phyloP scores from a whole-genome alignment of 2,888 invertebrate species.

The Agapetus fuscipes region DNA sequence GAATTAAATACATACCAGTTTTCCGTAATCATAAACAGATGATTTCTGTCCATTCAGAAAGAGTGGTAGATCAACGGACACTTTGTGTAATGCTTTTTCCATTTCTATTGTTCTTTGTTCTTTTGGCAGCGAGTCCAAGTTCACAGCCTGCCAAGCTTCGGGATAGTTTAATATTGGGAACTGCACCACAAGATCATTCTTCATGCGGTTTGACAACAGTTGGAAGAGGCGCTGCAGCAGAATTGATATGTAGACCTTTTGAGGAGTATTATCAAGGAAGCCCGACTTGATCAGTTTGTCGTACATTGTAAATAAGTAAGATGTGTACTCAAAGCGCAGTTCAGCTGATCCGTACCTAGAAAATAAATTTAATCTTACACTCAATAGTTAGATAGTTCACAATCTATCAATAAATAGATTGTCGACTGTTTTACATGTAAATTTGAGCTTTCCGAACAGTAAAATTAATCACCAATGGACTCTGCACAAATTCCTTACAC shows the following conservation, averaged over 20 bases:
- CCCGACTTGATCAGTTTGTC: neutral
- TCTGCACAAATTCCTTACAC: no score
- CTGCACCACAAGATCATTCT: neutral
- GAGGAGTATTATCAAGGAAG: conserved; percentile 29
- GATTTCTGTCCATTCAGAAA: neutral
- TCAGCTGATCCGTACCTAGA: conserved; percentile 10
- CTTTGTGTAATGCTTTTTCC: neutral
- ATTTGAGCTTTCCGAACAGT: no score
- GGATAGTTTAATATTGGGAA: neutral
- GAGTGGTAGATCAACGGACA: neutral
- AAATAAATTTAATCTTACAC: conserved; percentile 23
- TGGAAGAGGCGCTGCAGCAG: conserved; percentile 22
- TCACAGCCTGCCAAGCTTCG: neutral
- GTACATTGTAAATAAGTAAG: conserved; percentile 26
- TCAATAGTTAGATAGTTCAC: neutral
- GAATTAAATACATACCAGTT: conserved; percentile 22
- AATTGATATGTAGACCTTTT: conserved; percentile 28
- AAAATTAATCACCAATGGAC: no score
- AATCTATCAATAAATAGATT: conserved; percentile 7
- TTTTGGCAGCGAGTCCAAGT: neutral
- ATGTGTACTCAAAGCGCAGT: conserved; percentile 6
- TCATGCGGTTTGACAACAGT: neutral
- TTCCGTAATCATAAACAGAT: conserved; percentile 23
- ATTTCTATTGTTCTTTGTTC: neutral
- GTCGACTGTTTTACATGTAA: no score